Conservation (phyloP, 2,113 vertebrate genomes). For the Brienomyrus longianalis region DNA sequence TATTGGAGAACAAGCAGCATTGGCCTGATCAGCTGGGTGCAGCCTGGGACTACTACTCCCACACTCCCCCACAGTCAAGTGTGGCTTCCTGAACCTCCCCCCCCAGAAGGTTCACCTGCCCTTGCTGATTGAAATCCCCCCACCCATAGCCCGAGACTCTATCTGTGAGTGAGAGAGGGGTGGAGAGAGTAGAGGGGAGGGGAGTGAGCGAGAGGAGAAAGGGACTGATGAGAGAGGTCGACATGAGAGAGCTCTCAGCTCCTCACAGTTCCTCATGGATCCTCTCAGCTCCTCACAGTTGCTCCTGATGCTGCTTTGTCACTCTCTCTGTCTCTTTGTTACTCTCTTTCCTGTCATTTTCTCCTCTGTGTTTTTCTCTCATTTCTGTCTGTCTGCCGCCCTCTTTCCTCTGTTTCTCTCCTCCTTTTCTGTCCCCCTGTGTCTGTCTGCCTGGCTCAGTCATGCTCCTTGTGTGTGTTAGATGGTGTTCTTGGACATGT, state of each 20-base stretch:
- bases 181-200: conserved; percentile 12
- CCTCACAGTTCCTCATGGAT: background rate
- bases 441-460: background rate
- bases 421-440: background rate
- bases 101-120: background rate
- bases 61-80: background rate
- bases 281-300: background rate
- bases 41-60: background rate
- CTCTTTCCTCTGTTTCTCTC: background rate
- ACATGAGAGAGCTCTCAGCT: background rate
- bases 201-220: background rate
- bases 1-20: background rate
- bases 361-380: background rate
- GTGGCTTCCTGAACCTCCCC: background rate
- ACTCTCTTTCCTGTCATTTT: background rate
- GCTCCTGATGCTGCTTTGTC: background rate
- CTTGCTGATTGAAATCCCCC: background rate
- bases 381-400: background rate
- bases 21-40: background rate
- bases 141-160: background rate
- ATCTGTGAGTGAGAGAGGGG: conserved; percentile 19
- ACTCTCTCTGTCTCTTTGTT: background rate
- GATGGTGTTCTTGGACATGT: background rate
- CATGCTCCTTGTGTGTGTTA: background rate
- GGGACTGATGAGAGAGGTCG: background rate